Conservation (phyloP, 1,140 invertebrate genomes). For the Sesamia nonagrioides region DNA sequence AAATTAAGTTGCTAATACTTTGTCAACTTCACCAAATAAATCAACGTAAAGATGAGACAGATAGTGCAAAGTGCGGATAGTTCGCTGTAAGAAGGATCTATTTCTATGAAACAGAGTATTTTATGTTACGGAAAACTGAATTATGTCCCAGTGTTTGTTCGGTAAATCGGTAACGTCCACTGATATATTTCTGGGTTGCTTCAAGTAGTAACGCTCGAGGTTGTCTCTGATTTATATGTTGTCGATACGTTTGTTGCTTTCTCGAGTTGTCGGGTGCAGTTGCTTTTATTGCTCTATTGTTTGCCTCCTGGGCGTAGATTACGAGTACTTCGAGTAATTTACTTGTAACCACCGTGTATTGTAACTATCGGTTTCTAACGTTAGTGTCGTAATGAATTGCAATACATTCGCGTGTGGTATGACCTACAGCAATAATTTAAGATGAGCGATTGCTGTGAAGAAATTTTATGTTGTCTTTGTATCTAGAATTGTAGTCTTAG, state of each 20-base stretch:
- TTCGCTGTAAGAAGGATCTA: conserved; percentile 62
- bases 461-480: conserved; percentile 57
- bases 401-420: conserved; percentile 63
- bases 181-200: conserved; percentile 64
- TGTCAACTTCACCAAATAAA: conserved; percentile 58
- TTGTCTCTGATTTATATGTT: conserved; percentile 80
- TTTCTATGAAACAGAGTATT: conserved; percentile 66
- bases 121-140: conserved; percentile 69
- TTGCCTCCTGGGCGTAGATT: conserved; percentile 69
- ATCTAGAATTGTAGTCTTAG: conserved; percentile 47
- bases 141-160: conserved; percentile 67
- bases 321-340: conserved; percentile 73
- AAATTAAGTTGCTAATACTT: conserved; percentile 44
- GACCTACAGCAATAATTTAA: conserved; percentile 59
- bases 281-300: conserved; percentile 84
- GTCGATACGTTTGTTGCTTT: conserved; percentile 81
- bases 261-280: conserved; percentile 69
- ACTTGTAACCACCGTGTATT: conserved; percentile 71
- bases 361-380: conserved; percentile 63
- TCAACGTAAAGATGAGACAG: conserved; percentile 64
- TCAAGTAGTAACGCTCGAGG: conserved; percentile 64
- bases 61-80: conserved; percentile 59
- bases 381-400: conserved; percentile 69
- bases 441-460: conserved; percentile 62
- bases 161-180: conserved; percentile 64